phyloP scores from a whole-genome alignment of 2,797 vertebrate genomes.

The Pipistrellus pygmaeus region DNA sequence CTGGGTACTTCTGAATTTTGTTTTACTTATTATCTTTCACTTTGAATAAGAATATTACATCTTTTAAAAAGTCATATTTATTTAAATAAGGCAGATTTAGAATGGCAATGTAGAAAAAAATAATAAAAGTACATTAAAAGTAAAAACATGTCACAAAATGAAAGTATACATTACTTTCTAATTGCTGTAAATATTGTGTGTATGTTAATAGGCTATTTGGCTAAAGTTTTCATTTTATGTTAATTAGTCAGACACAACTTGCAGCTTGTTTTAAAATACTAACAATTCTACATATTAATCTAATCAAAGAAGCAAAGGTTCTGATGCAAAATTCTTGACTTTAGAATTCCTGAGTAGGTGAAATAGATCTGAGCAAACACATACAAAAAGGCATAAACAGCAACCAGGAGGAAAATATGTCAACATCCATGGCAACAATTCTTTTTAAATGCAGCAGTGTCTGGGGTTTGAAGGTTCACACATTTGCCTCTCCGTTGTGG shows the following conservation, averaged over 20 bases:
- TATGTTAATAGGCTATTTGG: constrained; percentile 3
- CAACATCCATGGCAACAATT: constrained; percentile 13
- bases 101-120: not conserved
- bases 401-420: not conserved
- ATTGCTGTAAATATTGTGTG: not conserved
- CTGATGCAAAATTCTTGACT: constrained; percentile 9
- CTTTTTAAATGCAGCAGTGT: constrained; percentile 18
- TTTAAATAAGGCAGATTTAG: not conserved
- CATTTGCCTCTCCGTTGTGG: constrained; percentile 49
- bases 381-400: not conserved
- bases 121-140: constrained; percentile 7
- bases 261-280: not conserved
- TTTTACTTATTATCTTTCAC: not conserved
- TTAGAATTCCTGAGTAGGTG: constrained; percentile 32
- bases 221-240: constrained; percentile 37
- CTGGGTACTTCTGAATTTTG: not conserved
- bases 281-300: not conserved
- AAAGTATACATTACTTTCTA: not conserved
- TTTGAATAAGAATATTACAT: not conserved
- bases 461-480: constrained; percentile 50
- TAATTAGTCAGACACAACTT: not conserved
- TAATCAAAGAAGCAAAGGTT: constrained; percentile 40
- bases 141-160: constrained; percentile 24
- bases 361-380: not conserved
- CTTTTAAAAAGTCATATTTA: constrained; percentile 23